These are phyloP conservation scores for Capitella teleta DNA, from an alignment of 1,140 invertebrate species.

Conservation along the genomic window DNA sequence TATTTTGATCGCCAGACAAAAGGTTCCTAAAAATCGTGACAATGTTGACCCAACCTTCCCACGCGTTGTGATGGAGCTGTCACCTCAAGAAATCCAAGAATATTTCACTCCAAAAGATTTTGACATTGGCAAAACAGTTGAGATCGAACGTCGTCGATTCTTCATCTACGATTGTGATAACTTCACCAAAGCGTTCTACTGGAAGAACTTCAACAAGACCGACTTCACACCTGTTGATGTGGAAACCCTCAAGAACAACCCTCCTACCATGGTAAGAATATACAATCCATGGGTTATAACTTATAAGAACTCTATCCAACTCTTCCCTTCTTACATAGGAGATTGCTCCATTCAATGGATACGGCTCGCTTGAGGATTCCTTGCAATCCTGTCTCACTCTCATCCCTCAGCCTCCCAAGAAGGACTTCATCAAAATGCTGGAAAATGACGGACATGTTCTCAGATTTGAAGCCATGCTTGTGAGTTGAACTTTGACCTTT, in stretches of 20 bases:
- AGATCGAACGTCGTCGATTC: constrained; percentile 63
- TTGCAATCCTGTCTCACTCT: constrained; percentile 56
- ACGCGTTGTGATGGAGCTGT: constrained; percentile 44
- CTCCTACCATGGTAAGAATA: constrained; percentile 5
- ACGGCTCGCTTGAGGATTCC: constrained; percentile 69
- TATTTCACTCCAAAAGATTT: constrained; percentile 62
- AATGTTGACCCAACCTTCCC: constrained; percentile 46
- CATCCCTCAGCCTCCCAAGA: constrained; percentile 56
- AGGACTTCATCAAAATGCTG: constrained; percentile 69
- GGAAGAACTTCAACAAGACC: constrained; percentile 42
- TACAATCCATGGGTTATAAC: too few species aligned
- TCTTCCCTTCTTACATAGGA: too few species aligned
- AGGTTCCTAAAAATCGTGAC: constrained; percentile 63
- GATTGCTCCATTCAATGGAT: constrained; percentile 76
- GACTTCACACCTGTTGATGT: constrained; percentile 28
- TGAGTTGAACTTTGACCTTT: constrained; percentile 12
- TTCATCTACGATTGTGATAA: constrained; percentile 61
- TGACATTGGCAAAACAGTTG: constrained; percentile 57
- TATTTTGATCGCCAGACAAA: constrained; percentile 59
- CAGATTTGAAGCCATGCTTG: constrained; percentile 44
- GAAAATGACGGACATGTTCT: constrained; percentile 56
- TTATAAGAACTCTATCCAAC: too few species aligned
- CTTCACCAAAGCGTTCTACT: constrained; percentile 65
- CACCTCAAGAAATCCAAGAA: constrained; percentile 44
- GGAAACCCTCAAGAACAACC: not conserved